phyloP scores from a whole-genome alignment of 2,888 invertebrate genomes.

The Heteromyza rotundicornis region DNA sequence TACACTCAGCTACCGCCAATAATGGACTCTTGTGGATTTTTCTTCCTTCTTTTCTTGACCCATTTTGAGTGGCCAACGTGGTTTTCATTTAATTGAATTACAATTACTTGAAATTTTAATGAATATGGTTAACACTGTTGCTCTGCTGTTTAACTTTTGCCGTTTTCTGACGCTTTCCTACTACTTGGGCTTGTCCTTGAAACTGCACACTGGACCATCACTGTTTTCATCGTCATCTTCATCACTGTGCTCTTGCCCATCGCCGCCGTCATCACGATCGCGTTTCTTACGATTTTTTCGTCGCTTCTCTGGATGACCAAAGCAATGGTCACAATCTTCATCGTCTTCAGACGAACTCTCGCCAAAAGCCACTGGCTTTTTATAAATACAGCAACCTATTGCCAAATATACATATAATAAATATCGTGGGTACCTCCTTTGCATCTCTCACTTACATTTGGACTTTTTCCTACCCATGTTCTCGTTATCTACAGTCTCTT shows the following conservation, averaged over 20 bases:
- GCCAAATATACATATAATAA: too few relatives aligned
- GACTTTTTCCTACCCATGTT: slow-evolving; percentile 95
- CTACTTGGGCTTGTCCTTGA: background rate
- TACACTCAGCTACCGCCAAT: too few relatives aligned
- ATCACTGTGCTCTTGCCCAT: slow-evolving; percentile 21
- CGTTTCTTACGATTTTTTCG: slow-evolving; percentile 54
- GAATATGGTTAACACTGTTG: too few relatives aligned
- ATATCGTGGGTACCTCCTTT: too few relatives aligned
- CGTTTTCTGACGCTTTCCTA: background rate
- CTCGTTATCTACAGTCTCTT: slow-evolving; percentile 93
- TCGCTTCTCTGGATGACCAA: slow-evolving; percentile 77
- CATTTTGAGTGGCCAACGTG: too few relatives aligned
- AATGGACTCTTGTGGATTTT: too few relatives aligned
- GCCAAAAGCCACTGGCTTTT: slow-evolving; percentile 85
- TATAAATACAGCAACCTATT: slow-evolving; percentile 91
- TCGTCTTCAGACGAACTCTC: slow-evolving; percentile 86
- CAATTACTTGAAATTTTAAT: too few relatives aligned
- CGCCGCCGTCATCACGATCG: slow-evolving; percentile 1
- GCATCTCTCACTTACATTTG: slow-evolving; percentile 92
- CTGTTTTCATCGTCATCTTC: slow-evolving; percentile 16
- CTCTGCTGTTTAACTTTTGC: too few relatives aligned
- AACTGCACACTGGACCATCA: background rate
- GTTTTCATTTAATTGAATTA: too few relatives aligned
- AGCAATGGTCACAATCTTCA: slow-evolving; percentile 86
- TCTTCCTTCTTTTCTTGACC: too few relatives aligned